Base-by-base conservation (phyloP, 2,797 vertebrate species). In the Galaxias olidus region DNA sequence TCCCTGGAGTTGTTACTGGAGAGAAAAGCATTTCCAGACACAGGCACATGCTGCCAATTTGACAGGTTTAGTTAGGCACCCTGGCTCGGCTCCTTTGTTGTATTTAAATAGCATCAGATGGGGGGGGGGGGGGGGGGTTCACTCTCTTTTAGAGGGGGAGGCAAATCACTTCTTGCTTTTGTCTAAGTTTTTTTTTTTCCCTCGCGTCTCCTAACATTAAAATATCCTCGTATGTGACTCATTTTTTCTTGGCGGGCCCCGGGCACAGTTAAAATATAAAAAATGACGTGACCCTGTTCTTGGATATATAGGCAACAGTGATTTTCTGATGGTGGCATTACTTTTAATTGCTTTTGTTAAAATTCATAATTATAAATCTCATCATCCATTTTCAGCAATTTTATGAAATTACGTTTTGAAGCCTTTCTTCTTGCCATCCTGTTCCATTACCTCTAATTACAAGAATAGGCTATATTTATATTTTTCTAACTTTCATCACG, bases 51-150 rank as follows among this genome's bases (percentile, higher is more conserved):
- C 72, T 87, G 84, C 85, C 85, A 87, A 85, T 86, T 85, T 84
- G 81, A 86, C 80, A 87, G 83, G 81, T 90, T 89, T 87, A 87
- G 84, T 85, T 82, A 73, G 79, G 73, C 77, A 84, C 78, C 78
- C 80, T 80, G 76, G 81, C 83, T 86, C 72, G 14, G 53, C 72
- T 80, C 73, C 76, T 82, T 80, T 80, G 78, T 81, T 80, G 66
- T 80, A 79, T 85, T 86, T 78, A 85, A 86, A 85, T 82, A 86
- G 72, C 71, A 81, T 87, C 76, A 75, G 62, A 72, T 71, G 45
- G 45, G 45, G 13, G 45, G 45, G 13, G 51, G 14, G 55, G 44
- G 30, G 30, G 30, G 30, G 30, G 30, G 30, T 2, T 2, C 3
- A 6, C 30, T 30, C 30, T 30, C 30, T 30, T 30, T 30, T 30